Conservation (phyloP, 2,797 vertebrate species). For the Chaetodon trifasciatus region DNA sequence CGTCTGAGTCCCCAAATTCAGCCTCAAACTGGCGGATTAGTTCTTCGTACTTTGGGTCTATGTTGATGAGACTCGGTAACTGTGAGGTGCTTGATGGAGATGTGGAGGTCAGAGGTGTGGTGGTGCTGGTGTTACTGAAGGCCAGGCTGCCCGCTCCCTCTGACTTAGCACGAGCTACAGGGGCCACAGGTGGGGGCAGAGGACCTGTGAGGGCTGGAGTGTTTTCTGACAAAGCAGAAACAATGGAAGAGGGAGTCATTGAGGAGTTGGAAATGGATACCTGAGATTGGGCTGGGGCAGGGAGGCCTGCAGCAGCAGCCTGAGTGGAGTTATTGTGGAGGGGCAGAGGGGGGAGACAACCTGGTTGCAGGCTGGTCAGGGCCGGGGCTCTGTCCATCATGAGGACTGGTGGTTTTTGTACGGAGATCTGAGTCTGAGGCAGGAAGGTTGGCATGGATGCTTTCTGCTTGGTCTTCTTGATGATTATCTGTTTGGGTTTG, state of each 20-base stretch:
- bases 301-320: slow-evolving; percentile 84
- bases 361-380: slow-evolving; percentile 81
- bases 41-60: slow-evolving; percentile 96
- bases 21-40: slow-evolving; percentile 97
- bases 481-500: slow-evolving; percentile 92
- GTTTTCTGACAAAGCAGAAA: slow-evolving; percentile 75
- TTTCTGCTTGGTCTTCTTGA: slow-evolving; percentile 94
- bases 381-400: slow-evolving; percentile 71
- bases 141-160: slow-evolving; percentile 57
- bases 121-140: slow-evolving; percentile 74
- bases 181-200: slow-evolving; percentile 56
- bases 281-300: slow-evolving; percentile 91
- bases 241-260: slow-evolving; percentile 70
- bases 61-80: slow-evolving; percentile 80
- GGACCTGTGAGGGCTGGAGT: slow-evolving; percentile 56
- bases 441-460: slow-evolving; percentile 92
- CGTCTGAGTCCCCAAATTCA: slow-evolving; percentile 90
- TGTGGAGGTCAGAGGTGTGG: slow-evolving; percentile 75
- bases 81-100: slow-evolving; percentile 78
- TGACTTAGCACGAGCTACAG: slow-evolving; percentile 65
- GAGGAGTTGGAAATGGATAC: slow-evolving; percentile 88
- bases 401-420: slow-evolving; percentile 80
- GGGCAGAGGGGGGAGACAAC: slow-evolving; percentile 73
- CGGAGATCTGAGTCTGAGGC: slow-evolving; percentile 90
- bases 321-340: slow-evolving; percentile 81